Percentiles rank a stretch among this genome's conserved stretches.
Evolutionary conservation across 37 sponge, comb jelly and placozoan species (phyloP).

Genomic region (Oscarella lobularis): DNA sequence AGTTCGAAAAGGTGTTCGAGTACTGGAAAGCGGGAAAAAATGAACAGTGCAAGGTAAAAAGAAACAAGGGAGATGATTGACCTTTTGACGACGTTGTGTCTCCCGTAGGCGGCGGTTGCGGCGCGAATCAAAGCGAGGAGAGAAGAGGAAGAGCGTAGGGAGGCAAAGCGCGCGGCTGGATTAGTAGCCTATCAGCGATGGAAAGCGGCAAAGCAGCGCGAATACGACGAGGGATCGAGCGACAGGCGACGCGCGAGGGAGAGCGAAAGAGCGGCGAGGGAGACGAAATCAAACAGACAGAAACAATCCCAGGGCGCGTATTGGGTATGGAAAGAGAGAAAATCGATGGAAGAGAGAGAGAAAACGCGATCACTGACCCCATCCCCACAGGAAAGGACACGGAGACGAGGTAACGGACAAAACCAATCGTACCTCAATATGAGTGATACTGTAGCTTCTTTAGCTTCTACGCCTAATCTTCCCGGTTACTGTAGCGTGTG

Average conservation of each 20-base stretch:
- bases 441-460: not conserved
- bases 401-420: not conserved
- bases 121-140: not conserved
- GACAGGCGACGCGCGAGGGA: constrained; percentile 9
- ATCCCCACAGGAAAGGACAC: constrained; percentile 12
- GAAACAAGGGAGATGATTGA: no score
- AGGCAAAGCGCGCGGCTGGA: constrained; percentile 3
- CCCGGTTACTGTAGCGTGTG: constrained; percentile 84
- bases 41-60: constrained; percentile 29
- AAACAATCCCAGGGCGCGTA: constrained; percentile 18
- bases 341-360: constrained; percentile 21
- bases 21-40: constrained; percentile 50
- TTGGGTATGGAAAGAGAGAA: constrained; percentile 32
- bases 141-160: not conserved
- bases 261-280: not conserved
- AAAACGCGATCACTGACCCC: not conserved
- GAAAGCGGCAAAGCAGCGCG: not conserved
- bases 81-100: no score
- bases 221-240: not conserved
- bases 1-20: constrained; percentile 35
- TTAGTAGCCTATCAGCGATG: constrained; percentile 10
- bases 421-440: not conserved
- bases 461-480: constrained; percentile 42
- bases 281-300: not conserved
- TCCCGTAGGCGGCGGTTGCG: not conserved